Evolutionary conservation across 2,888 invertebrate species (phyloP), one percentile per base, ranked within the genome.

Genomic region (Drosophila tanythrix): DNA sequence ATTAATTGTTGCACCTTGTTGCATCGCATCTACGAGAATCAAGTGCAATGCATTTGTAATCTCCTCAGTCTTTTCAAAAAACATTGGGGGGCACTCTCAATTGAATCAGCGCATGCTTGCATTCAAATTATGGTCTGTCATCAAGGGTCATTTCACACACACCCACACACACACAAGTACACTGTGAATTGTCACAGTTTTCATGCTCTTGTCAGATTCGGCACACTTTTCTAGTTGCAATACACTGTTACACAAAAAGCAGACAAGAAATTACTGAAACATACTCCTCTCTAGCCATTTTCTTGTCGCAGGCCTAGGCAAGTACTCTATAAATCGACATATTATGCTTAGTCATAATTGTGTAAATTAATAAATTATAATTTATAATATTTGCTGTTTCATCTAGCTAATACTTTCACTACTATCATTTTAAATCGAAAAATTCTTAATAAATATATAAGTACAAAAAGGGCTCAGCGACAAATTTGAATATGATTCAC

Each of bases 1-100:
- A 70, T 59, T 71, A 84, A 87, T 75, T 62, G 55, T 51, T 79
- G 65, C 70, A 72, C 74, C 67, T 72, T 65, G 64, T n/a, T 33
- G 50, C 68, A 73, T 6, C 25, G 51, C 58, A 55, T 46, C 46
- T 35, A 38, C 38, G 27, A 3, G 48, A 73, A 55, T 61, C 56
- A 56, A 63, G 33, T 61, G 61, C 61, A 67, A 31, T 29, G 33
- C 35, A 53, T 18, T 38, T 48, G 18, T 35, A 25, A 6, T 35
- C 10, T 11, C 18, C 43, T 21, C 31, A 8, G 43, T 35, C 10
- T 13, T 36, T 40, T 3, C 2, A 13, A 15, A 38, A 33, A 21
- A 11, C 38, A 53, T 53, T 60, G 46, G 25, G 51, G 51, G 51
- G 1, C n/a, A 15, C 21, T 62, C 55, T 46, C n/a, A 63, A 33